phyloP scores from a whole-genome alignment of 2,113 vertebrate genomes.

The Apodemus sylvaticus region DNA sequence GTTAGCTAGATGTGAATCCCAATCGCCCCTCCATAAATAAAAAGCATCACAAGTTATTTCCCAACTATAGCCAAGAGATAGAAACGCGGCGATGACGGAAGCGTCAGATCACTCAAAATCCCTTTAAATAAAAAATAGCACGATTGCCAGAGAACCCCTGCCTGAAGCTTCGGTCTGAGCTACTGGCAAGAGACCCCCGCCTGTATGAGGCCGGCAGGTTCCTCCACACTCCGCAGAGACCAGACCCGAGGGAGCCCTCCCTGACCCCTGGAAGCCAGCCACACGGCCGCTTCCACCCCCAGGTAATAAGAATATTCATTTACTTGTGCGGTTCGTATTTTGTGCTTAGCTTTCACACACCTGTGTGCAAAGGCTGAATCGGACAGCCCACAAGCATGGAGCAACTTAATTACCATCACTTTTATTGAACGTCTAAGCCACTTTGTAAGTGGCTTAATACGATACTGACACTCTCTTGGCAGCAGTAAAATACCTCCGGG shows the following conservation, averaged over 20 bases:
- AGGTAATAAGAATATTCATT: conserved; percentile 19
- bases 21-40: conserved; percentile 75
- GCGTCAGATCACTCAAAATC: conserved; percentile 49
- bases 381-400: neutral
- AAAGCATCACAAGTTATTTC: conserved; percentile 75
- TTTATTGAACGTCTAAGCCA: neutral
- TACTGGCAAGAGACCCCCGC: neutral
- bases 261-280: neutral
- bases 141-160: conserved; percentile 57
- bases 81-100: conserved; percentile 26
- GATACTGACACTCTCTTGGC: neutral
- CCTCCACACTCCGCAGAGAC: neutral
- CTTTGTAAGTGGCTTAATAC: neutral
- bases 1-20: conserved; percentile 74
- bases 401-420: conserved; percentile 49
- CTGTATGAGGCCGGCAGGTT: neutral
- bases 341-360: neutral
- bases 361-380: neutral
- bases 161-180: conserved; percentile 2
- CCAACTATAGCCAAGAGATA: conserved; percentile 70
- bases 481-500: neutral
- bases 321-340: neutral
- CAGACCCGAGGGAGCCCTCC: neutral
- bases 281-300: neutral
- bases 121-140: conserved; percentile 66